phyloP scores from a whole-genome alignment of 2,888 invertebrate genomes.

The Papilio elwesi region DNA sequence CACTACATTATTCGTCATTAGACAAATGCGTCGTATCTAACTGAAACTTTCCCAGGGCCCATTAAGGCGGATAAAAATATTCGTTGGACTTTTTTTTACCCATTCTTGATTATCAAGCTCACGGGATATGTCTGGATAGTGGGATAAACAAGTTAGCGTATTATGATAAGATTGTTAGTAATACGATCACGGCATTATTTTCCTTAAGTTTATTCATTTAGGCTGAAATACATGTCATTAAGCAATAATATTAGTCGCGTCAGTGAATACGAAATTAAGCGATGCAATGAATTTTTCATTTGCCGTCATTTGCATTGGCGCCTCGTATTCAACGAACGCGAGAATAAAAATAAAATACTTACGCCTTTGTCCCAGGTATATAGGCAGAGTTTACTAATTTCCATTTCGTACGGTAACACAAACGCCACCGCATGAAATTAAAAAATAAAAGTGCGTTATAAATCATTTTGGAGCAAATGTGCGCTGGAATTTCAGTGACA shows the following conservation, averaged over 20 bases:
- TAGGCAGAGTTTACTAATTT: not conserved
- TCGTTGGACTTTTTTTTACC: too few species aligned
- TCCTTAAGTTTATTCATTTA: slow-evolving; percentile 22
- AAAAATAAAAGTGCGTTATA: not conserved
- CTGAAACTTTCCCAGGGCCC: too few species aligned
- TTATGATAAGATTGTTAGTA: slow-evolving; percentile 25
- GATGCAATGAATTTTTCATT: slow-evolving; percentile 52
- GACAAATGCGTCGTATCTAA: too few species aligned
- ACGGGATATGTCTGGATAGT: too few species aligned
- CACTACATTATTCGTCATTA: too few species aligned
- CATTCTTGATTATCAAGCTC: too few species aligned
- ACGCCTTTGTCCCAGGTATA: slow-evolving; percentile 30
- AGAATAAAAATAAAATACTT: slow-evolving; percentile 64
- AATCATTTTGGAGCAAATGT: not conserved
- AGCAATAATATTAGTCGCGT: slow-evolving; percentile 50
- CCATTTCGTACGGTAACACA: too few species aligned
- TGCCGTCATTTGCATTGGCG: slow-evolving; percentile 58
- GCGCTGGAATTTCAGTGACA: too few species aligned
- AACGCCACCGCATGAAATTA: not conserved
- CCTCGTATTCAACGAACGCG: slow-evolving; percentile 53
- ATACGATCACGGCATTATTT: slow-evolving; percentile 18
- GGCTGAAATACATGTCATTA: slow-evolving; percentile 43
- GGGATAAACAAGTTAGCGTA: not conserved
- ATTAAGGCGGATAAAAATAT: too few species aligned
- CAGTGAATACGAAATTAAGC: slow-evolving; percentile 54